Evolutionary conservation across 2,113 vertebrate species (phyloP), one percentile per base, ranked within the genome.

Genomic region (Megatriorchis doriae): DNA sequence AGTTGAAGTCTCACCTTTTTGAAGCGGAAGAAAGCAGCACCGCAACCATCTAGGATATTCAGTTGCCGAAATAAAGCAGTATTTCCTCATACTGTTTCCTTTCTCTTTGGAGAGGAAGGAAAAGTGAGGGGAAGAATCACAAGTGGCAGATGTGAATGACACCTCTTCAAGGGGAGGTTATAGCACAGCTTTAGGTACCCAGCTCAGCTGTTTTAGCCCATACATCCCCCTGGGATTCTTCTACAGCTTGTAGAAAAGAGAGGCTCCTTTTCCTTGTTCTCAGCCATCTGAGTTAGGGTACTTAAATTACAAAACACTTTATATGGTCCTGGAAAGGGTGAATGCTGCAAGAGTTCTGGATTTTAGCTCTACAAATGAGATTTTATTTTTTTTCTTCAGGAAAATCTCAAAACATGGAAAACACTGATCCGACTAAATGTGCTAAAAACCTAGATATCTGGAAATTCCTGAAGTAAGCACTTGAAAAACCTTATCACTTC

Each of bases 91-190:
- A 13, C 16, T 32, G 8, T 8, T 88, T 42, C 56, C n/a, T 70
- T 77, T 62, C 45, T n/a, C 21, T 63, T 62, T 27, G 26, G 42
- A 66, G n/a, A 65, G 21, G 47, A 59, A 75, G 45, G 15, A 53
- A 48, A 38, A 87, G 31, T 0, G 0, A 71, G 17, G 50, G 31
- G 34, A 77, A 67, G 47, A 47, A 50, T 23, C 67, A 40, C n/a
- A 10, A 0, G 1, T 10, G 45, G 31, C 53, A 63, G n/a, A 53
- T 8, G 38, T 0, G 0, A 89, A 40, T 0, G 3, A 21, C 32
- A 36, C 3, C 42, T n/a, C 45, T 55, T 23, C 58, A 40, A 81
- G 15, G 66, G 23, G 40, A 66, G 42, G 21, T n/a, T n/a, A 26
- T n/a, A 31, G 3, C 43, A 29, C 48, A 50, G 47, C 27, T 61